These are phyloP conservation scores for Diabrotica balteata DNA, from an alignment of 2,888 invertebrate genomes.

Conservation along the genomic window DNA sequence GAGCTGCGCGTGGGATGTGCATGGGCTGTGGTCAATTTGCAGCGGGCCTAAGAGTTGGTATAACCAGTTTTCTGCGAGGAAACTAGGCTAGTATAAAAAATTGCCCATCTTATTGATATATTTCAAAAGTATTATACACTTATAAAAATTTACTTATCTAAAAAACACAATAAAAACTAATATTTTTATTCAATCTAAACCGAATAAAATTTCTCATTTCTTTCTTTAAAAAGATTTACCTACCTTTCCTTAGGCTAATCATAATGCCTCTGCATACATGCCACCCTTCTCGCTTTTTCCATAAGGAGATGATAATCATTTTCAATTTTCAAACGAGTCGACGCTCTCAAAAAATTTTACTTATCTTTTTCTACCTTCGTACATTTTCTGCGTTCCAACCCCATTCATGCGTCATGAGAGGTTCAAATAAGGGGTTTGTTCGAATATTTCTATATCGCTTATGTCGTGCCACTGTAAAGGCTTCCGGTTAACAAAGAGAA, in stretches of 20 bases:
- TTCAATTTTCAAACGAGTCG: conserved; percentile 16
- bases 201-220: conserved; percentile 1
- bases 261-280: conserved; percentile 18
- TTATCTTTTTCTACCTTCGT: conserved; percentile 3
- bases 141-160: too few species aligned
- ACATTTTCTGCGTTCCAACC: conserved; percentile 1
- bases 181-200: conserved; percentile 1
- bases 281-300: conserved; percentile 11
- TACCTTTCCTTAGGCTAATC: conserved; percentile 5
- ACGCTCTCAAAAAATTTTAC: conserved; percentile 11
- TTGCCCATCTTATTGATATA: too few species aligned
- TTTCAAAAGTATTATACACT: too few species aligned
- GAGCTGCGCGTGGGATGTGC: too few species aligned
- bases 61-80: too few species aligned
- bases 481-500: too few species aligned
- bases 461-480: neutral
- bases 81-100: too few species aligned
- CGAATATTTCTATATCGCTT: conserved; percentile 5
- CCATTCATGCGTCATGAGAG: neutral
- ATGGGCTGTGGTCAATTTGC: too few species aligned
- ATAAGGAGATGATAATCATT: conserved; percentile 18
- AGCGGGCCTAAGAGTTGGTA: too few species aligned
- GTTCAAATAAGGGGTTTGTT: conserved; percentile 1
- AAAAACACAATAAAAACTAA: too few species aligned
- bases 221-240: conserved; percentile 2